A percentile compares a stretch with the other conserved stretches of the same genome.
Conservation (phyloP, 1,140 invertebrate genomes). For the Drosophila ogumai region DNA sequence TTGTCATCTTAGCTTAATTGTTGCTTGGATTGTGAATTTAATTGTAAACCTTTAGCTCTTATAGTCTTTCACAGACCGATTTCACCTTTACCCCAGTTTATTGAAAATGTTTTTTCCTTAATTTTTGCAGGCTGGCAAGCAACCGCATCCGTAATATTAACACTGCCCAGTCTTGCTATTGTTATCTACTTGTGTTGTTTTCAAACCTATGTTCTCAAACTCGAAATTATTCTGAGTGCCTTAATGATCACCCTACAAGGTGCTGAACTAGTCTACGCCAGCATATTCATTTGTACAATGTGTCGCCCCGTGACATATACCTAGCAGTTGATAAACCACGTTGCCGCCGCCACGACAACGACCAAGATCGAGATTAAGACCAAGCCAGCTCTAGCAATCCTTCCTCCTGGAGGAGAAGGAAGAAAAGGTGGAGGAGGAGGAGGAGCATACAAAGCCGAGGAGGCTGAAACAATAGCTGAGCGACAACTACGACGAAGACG, state of each 20-base stretch:
- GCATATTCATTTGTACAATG: constrained; percentile 90
- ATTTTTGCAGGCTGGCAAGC: constrained; percentile 88
- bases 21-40: no score
- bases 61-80: no score
- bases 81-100: background rate
- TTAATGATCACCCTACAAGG: constrained; percentile 93
- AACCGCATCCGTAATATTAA: constrained; percentile 91
- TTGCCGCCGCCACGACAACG: constrained; percentile 63
- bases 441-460: constrained; percentile 11
- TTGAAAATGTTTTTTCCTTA: background rate
- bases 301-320: constrained; percentile 88
- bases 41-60: no score
- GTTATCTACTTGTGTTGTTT: constrained; percentile 94
- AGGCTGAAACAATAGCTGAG: constrained; percentile 12
- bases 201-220: constrained; percentile 92
- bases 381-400: constrained; percentile 17
- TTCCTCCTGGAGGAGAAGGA: constrained; percentile 2
- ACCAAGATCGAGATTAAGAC: constrained; percentile 38
- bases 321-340: constrained; percentile 80
- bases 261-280: constrained; percentile 91
- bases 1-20: no score
- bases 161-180: constrained; percentile 92
- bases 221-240: constrained; percentile 94
- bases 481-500: constrained; percentile 55
- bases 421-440: background rate